These are phyloP conservation scores for Melopsittacus undulatus DNA, from an alignment of 2,797 vertebrate species.

Conservation along the genomic window DNA sequence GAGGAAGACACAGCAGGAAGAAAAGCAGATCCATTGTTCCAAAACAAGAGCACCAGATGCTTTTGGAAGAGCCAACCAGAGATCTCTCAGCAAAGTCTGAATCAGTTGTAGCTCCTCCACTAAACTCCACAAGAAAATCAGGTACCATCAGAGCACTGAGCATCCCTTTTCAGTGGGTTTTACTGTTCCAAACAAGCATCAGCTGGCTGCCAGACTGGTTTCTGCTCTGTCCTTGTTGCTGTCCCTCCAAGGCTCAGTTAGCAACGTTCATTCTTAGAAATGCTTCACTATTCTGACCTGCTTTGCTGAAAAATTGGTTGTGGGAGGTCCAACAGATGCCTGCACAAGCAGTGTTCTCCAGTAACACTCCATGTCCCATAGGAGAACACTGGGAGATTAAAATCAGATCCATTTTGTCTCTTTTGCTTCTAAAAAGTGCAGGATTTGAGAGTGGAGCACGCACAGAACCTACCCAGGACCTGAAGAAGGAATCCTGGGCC, in stretches of 20 bases:
- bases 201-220: not conserved
- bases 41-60: not conserved
- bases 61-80: not conserved
- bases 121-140: not conserved
- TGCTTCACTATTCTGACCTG: not conserved
- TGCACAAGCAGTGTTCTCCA: not conserved
- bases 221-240: not conserved
- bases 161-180: rapidly evolving
- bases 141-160: not conserved
- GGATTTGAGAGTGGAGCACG: not conserved
- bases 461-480: too few relatives aligned
- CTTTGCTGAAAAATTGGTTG: not conserved
- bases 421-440: not conserved
- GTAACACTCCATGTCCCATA: rapidly evolving
- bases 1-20: not conserved
- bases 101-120: not conserved
- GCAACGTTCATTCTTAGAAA: not conserved
- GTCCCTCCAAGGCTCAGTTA: not conserved
- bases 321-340: not conserved
- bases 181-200: not conserved
- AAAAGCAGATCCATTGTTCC: not conserved
- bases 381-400: not conserved
- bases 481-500: not conserved
- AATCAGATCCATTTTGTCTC: not conserved
- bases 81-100: not conserved